Conservation (phyloP, 2,113 vertebrate genomes). For the Pipa parva region DNA sequence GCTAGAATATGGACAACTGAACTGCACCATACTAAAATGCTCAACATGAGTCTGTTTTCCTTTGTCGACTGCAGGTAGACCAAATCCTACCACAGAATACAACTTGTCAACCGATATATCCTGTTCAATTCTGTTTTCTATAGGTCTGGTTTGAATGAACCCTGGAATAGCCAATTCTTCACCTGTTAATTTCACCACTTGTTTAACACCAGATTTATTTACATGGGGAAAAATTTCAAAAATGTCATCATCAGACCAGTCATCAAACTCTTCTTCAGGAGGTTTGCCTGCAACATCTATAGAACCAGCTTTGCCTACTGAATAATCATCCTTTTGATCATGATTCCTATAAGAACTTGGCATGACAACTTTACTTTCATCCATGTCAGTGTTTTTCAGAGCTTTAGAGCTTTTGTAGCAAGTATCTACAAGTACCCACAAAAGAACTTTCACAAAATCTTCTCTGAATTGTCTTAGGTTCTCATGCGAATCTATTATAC, state of each 20-base stretch:
- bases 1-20: constrained; percentile 79
- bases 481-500: constrained; percentile 89
- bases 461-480: constrained; percentile 86
- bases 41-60: constrained; percentile 53
- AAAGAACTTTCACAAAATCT: constrained; percentile 86
- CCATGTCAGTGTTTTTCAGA: constrained; percentile 41
- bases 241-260: constrained; percentile 87
- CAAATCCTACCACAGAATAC: constrained; percentile 57
- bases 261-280: constrained; percentile 69
- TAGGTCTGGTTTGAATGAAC: constrained; percentile 75
- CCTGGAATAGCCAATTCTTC: constrained; percentile 77
- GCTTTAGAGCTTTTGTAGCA: constrained; percentile 60
- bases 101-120: constrained; percentile 67
- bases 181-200: constrained; percentile 49
- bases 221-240: constrained; percentile 74
- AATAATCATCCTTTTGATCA: constrained; percentile 47
- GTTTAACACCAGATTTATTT: constrained; percentile 66
- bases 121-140: constrained; percentile 63
- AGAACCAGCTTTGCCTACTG: constrained; percentile 52
- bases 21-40: constrained; percentile 59
- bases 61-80: constrained; percentile 65
- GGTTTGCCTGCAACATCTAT: constrained; percentile 69
- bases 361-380: constrained; percentile 19
- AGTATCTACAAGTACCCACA: constrained; percentile 84
- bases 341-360: background rate